Conservation (phyloP, 2,888 invertebrate genomes). For the Laothoe populi region DNA sequence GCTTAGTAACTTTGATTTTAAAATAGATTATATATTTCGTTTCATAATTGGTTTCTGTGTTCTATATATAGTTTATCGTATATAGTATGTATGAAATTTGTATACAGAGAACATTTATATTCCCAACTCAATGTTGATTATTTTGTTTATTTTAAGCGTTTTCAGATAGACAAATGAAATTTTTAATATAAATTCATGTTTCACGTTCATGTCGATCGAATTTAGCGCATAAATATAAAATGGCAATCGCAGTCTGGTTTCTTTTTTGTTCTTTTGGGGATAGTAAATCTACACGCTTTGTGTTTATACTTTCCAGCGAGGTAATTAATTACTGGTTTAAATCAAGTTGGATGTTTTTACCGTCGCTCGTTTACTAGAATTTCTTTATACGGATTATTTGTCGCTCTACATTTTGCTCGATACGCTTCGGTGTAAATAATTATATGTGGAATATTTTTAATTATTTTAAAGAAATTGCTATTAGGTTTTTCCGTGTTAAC, state of each 20-base stretch:
- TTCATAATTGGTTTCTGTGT: not conserved
- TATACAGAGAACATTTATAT: slow-evolving; percentile 1
- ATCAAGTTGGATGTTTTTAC: slow-evolving; percentile 8
- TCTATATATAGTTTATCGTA: not conserved
- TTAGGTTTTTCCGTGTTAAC: slow-evolving; percentile 2
- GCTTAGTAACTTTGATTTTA: not conserved
- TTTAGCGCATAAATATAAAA: slow-evolving; percentile 15
- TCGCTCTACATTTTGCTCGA: not conserved
- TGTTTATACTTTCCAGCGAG: slow-evolving; percentile 12
- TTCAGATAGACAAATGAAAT: slow-evolving; percentile 5
- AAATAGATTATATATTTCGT: not conserved
- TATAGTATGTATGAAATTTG: not conserved
- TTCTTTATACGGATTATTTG: not conserved
- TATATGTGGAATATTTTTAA: slow-evolving; percentile 39
- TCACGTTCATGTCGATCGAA: not conserved
- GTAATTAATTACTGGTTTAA: slow-evolving; percentile 7
- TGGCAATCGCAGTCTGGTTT: not conserved
- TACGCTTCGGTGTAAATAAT: slow-evolving; percentile 39
- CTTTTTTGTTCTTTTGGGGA: slow-evolving; percentile 5
- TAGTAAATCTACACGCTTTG: slow-evolving; percentile 12
- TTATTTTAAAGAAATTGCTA: slow-evolving; percentile 31
- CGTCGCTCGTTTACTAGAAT: not conserved
- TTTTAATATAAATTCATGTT: slow-evolving; percentile 5
- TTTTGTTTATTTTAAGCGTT: not conserved
- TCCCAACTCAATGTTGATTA: not conserved